A percentile compares a stretch with the other conserved stretches of the same genome.
Conservation (phyloP, 1,140 invertebrate genomes). For the Harpegnathos saltator region DNA sequence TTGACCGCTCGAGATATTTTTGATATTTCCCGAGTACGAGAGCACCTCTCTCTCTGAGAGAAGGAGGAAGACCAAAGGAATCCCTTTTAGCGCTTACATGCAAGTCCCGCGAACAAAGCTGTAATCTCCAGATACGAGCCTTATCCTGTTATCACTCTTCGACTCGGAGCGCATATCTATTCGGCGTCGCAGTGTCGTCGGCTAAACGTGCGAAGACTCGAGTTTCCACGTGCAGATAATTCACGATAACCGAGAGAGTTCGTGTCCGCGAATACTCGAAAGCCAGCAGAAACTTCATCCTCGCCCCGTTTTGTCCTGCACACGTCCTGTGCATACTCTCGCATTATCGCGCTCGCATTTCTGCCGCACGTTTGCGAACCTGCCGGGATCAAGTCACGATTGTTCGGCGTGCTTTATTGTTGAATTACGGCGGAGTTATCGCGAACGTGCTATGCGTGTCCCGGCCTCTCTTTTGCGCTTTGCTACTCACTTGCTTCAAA, state of each 20-base stretch:
- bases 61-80: neutral
- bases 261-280: neutral
- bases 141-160: slow-evolving; percentile 40
- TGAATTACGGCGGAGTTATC: slow-evolving; percentile 26
- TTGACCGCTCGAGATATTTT: no score
- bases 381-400: neutral
- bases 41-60: no score
- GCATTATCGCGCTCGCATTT: neutral
- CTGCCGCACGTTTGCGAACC: neutral
- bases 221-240: slow-evolving; percentile 25
- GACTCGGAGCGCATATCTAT: slow-evolving; percentile 23
- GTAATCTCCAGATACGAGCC: slow-evolving; percentile 3
- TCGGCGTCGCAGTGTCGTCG: neutral
- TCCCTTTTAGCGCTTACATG: neutral
- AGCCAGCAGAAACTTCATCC: neutral
- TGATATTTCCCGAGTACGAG: neutral
- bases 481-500: slow-evolving; percentile 43
- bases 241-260: slow-evolving; percentile 7
- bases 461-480: slow-evolving; percentile 1
- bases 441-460: slow-evolving; percentile 12
- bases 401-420: neutral
- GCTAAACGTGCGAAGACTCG: slow-evolving; percentile 25
- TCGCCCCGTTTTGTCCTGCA: neutral
- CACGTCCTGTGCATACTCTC: slow-evolving; percentile 3
- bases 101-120: neutral